A percentile compares a stretch with the other conserved stretches of the same genome.
Evolutionary conservation across 2,888 invertebrate genomes (phyloP).

Genomic region (Digitonthophagus gazella): DNA sequence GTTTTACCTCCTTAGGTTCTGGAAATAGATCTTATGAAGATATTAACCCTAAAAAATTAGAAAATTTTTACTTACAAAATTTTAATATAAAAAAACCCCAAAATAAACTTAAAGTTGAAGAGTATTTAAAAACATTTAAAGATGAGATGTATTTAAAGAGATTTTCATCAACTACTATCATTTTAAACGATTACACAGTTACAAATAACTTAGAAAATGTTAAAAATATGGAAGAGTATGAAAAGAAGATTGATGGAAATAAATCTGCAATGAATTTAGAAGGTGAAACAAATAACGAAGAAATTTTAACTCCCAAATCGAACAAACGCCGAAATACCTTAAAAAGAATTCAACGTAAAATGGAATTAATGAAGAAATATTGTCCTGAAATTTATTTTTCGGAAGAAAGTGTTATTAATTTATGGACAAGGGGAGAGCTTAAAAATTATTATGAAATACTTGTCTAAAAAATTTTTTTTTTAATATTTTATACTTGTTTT

Average conservation of each 20-base stretch:
- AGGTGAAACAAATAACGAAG: conserved; percentile 6
- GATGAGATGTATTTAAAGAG: conserved; percentile 21
- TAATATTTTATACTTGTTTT: neutral
- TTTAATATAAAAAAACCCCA: neutral
- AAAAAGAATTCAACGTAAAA: conserved; percentile 25
- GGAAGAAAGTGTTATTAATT: conserved; percentile 26
- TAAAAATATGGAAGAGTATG: conserved; percentile 17
- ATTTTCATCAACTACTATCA: conserved; percentile 19
- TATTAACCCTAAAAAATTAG: neutral
- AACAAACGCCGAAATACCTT: conserved; percentile 22
- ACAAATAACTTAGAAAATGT: conserved; percentile 20
- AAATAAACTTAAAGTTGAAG: conserved; percentile 12
- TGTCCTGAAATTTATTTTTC: conserved; percentile 28
- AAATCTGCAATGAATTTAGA: conserved; percentile 21
- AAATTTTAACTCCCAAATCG: conserved; percentile 15
- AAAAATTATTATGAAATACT: neutral
- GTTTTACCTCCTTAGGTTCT: neutral
- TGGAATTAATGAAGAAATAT: conserved; percentile 27
- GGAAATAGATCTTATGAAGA: neutral
- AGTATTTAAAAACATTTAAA: conserved; percentile 21
- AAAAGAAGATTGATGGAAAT: conserved; percentile 20
- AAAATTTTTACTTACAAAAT: no score
- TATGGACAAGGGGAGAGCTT: conserved; percentile 24
- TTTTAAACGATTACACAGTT: conserved; percentile 1
- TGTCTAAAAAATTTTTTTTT: neutral